Base-by-base conservation (phyloP, 2,888 invertebrate species). In the Callyntrura sp. region DNA sequence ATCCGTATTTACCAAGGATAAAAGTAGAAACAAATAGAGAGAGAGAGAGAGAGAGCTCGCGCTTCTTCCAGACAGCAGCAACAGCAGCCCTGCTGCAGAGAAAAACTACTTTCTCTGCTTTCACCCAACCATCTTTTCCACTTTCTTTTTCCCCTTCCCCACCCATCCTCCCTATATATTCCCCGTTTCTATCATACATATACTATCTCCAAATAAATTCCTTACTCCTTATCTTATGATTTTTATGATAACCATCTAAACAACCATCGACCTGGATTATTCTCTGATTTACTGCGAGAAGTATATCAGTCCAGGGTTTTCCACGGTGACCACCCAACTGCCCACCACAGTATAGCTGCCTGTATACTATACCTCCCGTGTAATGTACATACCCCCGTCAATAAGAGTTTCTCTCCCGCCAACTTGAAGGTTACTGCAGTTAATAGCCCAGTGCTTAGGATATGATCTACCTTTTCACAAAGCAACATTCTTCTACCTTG, bases 261-360 rank as follows among this genome's bases (percentile, higher is more conserved):
- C 43, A 83, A 88, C 82, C 83, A 84, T 84, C 88, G 84, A 68
- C 78, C 83, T 76, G 84, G 88, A 84, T 88, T 88, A 88, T 84
- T 84, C 88, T 62, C 83, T 88, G 88, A 88, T 88, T 83, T n/a
- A n/a, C n/a, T n/a, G n/a, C n/a, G n/a, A n/a, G n/a, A n/a, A n/a
- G n/a, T n/a, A 88, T 88, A 84, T 88, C 84, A 84, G 68, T 76
- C 84, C 84, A 78, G 73, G 82, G 17, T 73, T 83, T 83, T 88
- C 83, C 82, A 83, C 83, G 48, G 45, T 82, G 82, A 25, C 81
- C 51, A 25, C 25, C 14, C 55, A 55, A 2, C 23, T 23, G 28
- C 6, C 51, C 20, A 2, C 28, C 45, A 45, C 0, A 73, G 6
- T 20, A 45, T 20, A 9, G 17, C 14, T 68, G 43, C 17, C 0